Conservation (phyloP, 2,113 vertebrate genomes). For the Callospermophilus lateralis region DNA sequence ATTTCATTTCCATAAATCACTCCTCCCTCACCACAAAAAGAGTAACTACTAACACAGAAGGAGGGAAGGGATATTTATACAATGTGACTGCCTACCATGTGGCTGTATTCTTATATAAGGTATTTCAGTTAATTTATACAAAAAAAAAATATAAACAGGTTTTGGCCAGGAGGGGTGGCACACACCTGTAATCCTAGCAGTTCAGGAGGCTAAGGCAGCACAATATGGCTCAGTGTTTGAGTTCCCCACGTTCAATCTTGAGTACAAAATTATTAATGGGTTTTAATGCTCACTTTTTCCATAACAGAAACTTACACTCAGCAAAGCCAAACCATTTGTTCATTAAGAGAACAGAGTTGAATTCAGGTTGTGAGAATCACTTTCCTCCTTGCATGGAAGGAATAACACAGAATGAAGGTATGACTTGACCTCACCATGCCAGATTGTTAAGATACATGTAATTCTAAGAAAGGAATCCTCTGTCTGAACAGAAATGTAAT, state of each 20-base stretch:
- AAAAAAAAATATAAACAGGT: background rate
- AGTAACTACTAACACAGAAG: background rate
- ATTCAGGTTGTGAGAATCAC: background rate
- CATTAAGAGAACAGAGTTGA: background rate
- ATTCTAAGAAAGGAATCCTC: background rate
- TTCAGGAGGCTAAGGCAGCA: too few species aligned
- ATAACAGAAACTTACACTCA: background rate
- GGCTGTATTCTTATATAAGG: background rate
- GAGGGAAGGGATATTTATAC: background rate
- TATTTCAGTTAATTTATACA: background rate
- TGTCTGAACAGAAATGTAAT: background rate
- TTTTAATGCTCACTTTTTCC: constrained; percentile 9
- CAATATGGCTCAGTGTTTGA: too few species aligned
- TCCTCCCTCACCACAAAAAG: background rate
- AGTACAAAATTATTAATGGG: background rate
- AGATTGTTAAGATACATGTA: background rate
- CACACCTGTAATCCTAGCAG: too few species aligned
- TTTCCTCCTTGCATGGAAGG: background rate
- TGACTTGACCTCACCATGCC: background rate
- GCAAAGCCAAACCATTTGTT: background rate
- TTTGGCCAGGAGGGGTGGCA: too few species aligned
- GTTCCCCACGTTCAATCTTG: too few species aligned
- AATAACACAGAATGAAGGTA: background rate
- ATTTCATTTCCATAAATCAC: background rate
- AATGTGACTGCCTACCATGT: background rate